Percentiles rank a stretch among this genome's conserved stretches.
These are phyloP conservation scores for Incurvaria masculella DNA, from an alignment of 2,888 invertebrate genomes.

Conservation along the genomic window DNA sequence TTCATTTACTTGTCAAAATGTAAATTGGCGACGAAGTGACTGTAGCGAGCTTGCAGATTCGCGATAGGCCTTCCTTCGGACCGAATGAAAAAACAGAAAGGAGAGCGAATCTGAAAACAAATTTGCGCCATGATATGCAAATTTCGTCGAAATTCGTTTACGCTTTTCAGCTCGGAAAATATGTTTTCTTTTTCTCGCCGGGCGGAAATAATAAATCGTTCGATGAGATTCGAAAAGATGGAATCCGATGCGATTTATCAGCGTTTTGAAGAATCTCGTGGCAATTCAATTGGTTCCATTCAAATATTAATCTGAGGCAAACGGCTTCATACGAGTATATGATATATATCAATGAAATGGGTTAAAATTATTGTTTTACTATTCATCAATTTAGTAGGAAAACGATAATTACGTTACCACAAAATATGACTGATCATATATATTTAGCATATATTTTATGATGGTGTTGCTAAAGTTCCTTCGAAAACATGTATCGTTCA, in stretches of 20 bases:
- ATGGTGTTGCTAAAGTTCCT: too few species aligned
- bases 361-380: too few species aligned
- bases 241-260: neutral
- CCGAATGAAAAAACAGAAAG: neutral
- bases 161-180: neutral
- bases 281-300: too few species aligned
- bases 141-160: neutral
- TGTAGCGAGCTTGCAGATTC: too few species aligned
- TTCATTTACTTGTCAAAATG: constrained; percentile 44
- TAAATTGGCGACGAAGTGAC: constrained; percentile 33
- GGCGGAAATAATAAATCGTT: constrained; percentile 6
- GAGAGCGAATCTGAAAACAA: neutral
- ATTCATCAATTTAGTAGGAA: too few species aligned
- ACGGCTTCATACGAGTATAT: too few species aligned
- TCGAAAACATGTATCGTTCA: too few species aligned
- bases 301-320: too few species aligned
- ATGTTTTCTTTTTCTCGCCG: constrained; percentile 6
- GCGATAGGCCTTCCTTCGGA: neutral
- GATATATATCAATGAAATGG: too few species aligned
- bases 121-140: neutral
- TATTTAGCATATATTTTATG: too few species aligned
- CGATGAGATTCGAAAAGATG: constrained; percentile 8
- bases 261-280: neutral
- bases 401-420: too few species aligned
- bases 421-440: too few species aligned